Evolutionary conservation across 2,113 vertebrate species (phyloP).

Genomic region (Apaloderma vittatum): DNA sequence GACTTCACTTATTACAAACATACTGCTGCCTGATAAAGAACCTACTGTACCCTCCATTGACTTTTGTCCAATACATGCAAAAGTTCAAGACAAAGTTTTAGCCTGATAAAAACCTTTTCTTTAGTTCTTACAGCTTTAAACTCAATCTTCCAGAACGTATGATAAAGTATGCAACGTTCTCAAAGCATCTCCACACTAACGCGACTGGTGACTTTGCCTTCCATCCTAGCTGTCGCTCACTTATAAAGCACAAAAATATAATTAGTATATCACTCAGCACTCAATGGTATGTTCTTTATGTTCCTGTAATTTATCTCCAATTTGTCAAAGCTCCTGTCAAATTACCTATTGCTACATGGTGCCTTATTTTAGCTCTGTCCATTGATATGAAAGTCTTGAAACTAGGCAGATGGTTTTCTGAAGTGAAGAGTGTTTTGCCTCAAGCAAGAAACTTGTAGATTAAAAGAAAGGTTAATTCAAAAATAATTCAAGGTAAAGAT

Average conservation of each 20-base stretch:
- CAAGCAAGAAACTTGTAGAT: constrained; percentile 62
- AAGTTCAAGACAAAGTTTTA: not conserved
- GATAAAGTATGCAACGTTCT: not conserved
- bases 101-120: not conserved
- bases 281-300: constrained; percentile 37
- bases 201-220: not conserved
- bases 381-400: constrained; percentile 61
- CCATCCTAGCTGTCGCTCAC: not conserved
- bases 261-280: constrained; percentile 48
- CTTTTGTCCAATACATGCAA: not conserved
- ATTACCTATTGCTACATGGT: not conserved
- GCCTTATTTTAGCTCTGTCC: constrained; percentile 49
- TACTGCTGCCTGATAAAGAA: not conserved
- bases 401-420: constrained; percentile 67
- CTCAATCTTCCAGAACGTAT: not conserved
- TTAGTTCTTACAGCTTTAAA: not conserved
- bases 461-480: constrained; percentile 73
- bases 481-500: constrained; percentile 74
- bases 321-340: constrained; percentile 55
- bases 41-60: not conserved
- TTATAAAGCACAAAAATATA: constrained; percentile 27
- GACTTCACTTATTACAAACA: not conserved
- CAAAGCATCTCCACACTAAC: not conserved
- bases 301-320: constrained; percentile 54
- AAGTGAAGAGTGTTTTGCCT: constrained; percentile 68